These are phyloP conservation scores for Neostethus bicornis DNA, from an alignment of 2,797 vertebrate genomes.

Conservation along the genomic window DNA sequence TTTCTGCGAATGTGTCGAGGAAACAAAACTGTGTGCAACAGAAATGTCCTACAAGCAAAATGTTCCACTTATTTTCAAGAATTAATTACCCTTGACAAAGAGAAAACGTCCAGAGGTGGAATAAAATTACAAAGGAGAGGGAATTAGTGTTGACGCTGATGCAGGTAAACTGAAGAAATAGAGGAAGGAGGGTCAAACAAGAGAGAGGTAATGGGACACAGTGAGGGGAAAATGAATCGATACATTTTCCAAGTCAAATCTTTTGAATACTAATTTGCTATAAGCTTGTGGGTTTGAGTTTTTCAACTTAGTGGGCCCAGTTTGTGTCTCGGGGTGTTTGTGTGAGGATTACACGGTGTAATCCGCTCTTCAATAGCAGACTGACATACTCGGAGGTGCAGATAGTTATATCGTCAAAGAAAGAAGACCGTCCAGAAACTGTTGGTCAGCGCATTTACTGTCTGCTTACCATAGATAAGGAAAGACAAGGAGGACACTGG, in stretches of 20 bases:
- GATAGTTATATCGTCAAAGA: not conserved
- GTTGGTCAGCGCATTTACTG: conserved; percentile 53
- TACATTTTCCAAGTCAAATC: conserved; percentile 22
- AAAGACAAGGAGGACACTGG: conserved; percentile 27
- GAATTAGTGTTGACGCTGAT: conserved; percentile 14
- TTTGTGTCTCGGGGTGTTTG: conserved; percentile 4
- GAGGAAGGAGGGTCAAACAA: conserved; percentile 6
- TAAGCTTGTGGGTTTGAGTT: conserved; percentile 13
- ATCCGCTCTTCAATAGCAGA: conserved; percentile 36
- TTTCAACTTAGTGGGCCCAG: conserved; percentile 20
- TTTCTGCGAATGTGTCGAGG: conserved; percentile 3
- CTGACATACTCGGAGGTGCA: conserved; percentile 26
- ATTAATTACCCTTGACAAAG: conserved; percentile 47
- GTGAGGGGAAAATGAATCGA: conserved; percentile 3
- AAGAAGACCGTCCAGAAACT: conserved; percentile 20
- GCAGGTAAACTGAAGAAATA: conserved; percentile 10
- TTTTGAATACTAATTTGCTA: conserved; percentile 25
- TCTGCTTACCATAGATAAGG: conserved; percentile 38
- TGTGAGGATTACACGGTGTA: conserved; percentile 32
- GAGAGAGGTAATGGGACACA: conserved; percentile 6
- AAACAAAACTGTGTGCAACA: conserved; percentile 28
- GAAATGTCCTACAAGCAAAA: conserved; percentile 33
- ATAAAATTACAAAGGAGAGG: conserved; percentile 24
- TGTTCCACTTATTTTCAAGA: conserved; percentile 42
- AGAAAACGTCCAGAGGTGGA: conserved; percentile 26